These are phyloP conservation scores for Corythucha ciliata DNA, from an alignment of 2,888 invertebrate species.

Conservation along the genomic window DNA sequence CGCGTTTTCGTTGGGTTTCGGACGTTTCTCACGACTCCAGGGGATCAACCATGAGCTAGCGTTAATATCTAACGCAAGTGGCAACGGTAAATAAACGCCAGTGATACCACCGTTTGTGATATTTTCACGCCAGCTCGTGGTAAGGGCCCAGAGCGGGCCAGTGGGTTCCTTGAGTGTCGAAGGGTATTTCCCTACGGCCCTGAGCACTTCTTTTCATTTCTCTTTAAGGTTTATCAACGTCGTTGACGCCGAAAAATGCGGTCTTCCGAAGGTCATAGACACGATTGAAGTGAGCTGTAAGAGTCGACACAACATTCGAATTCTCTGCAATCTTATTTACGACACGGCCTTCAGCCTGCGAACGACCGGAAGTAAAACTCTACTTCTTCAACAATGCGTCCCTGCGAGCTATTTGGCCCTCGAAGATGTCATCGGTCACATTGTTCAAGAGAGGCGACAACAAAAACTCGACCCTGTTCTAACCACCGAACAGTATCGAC, in stretches of 20 bases:
- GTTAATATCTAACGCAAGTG: too few relatives aligned
- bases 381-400: conserved; percentile 83
- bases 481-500: conserved; percentile 65
- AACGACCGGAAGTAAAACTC: conserved; percentile 84
- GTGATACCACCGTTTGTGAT: too few relatives aligned
- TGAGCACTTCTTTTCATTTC: not conserved
- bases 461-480: conserved; percentile 70
- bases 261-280: conserved; percentile 84
- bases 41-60: too few relatives aligned
- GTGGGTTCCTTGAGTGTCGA: too few relatives aligned
- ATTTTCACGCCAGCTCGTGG: too few relatives aligned
- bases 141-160: too few relatives aligned
- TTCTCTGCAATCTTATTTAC: conserved; percentile 84
- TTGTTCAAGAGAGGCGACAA: conserved; percentile 65
- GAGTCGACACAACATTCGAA: conserved; percentile 78
- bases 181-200: too few relatives aligned
- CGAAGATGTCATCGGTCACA: conserved; percentile 79
- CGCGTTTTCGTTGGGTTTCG: too few relatives aligned
- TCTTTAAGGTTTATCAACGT: conserved; percentile 66
- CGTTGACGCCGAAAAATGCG: conserved; percentile 91
- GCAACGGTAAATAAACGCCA: too few relatives aligned
- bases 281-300: conserved; percentile 82
- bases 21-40: too few relatives aligned
- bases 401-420: conserved; percentile 91
- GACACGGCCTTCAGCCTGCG: conserved; percentile 85